Base-by-base conservation (phyloP, 2,113 vertebrate species). In the Prietella phreatophila region DNA sequence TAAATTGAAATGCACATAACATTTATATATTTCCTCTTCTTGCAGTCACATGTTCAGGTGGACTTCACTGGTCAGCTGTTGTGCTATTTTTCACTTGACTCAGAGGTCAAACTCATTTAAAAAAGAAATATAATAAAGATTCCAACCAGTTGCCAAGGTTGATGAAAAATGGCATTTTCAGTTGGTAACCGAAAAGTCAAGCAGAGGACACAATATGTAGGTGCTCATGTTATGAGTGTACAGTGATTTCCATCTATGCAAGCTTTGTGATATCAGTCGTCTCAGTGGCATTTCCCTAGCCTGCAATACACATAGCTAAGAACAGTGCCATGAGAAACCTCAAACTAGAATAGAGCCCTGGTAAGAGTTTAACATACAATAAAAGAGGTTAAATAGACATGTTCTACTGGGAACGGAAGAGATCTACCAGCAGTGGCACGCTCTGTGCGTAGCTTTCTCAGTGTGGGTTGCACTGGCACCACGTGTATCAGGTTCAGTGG, bases 51-150 rank as follows among this genome's bases (percentile, higher is more conserved):
- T 85, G 30, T 80, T 87, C 93, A 95, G 92, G 92, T 94, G 93
- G 80, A 89, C 83, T 84, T 90, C 82, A 87, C 84, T 87, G 83
- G 61, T 83, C 93, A 95, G 92, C 93, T 94, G 93, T 90, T 91
- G 78, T 73, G 89, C 88, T 93, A 93, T 93, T 93, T 93, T 89
- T 36, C 30, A 67, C 60, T 55, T 36, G 42, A 56, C 56, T 17
- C 2, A 53, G n/a, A 55, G 60, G n/a, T 80, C 61, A 55, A 61
- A 42, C 14, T 33, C 19, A 63, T 36, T 27, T 65, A 4, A 53
- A 27, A 86, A 65, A 36, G 5, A 36, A 65, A 80, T 36, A 50
- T 6, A 67, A 20, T 60, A 33, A 20, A 14, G n/a, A 9, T 79
- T 19, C 14, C 9, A 87, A 73, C 15, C 13, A 61, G 27, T 39